These are phyloP conservation scores for Gonioctena quinquepunctata DNA, from an alignment of 1,140 invertebrate genomes.

Conservation along the genomic window DNA sequence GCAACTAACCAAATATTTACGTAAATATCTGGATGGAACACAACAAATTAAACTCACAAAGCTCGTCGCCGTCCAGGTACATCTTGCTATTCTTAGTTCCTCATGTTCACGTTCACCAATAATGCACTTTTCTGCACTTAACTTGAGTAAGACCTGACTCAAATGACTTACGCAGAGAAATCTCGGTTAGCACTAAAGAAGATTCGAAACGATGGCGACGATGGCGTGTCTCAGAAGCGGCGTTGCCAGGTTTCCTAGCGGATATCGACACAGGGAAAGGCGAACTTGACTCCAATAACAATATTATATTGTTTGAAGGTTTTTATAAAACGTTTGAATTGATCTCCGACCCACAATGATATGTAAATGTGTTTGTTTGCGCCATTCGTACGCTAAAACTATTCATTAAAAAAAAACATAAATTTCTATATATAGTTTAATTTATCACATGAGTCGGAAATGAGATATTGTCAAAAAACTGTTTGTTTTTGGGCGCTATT, in stretches of 20 bases:
- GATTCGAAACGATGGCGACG: constrained; percentile 15
- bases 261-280: background rate
- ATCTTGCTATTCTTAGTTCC: background rate
- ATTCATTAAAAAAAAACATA: no score
- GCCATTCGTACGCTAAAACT: no score
- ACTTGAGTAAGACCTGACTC: background rate
- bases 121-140: background rate
- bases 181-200: constrained; percentile 19
- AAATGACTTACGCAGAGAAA: background rate
- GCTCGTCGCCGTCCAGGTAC: background rate
- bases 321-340: no score
- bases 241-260: background rate
- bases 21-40: background rate
- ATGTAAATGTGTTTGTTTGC: no score
- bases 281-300: no score
- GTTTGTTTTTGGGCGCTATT: no score
- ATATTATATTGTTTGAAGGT: no score
- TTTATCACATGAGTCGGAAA: no score
- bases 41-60: background rate
- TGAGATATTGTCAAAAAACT: no score
- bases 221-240: background rate
- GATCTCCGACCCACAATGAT: no score
- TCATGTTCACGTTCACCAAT: background rate
- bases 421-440: no score
- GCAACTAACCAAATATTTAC: background rate